Evolutionary conservation across 1,140 invertebrate species (phyloP).

Genomic region (Melipona quadrifasciata): DNA sequence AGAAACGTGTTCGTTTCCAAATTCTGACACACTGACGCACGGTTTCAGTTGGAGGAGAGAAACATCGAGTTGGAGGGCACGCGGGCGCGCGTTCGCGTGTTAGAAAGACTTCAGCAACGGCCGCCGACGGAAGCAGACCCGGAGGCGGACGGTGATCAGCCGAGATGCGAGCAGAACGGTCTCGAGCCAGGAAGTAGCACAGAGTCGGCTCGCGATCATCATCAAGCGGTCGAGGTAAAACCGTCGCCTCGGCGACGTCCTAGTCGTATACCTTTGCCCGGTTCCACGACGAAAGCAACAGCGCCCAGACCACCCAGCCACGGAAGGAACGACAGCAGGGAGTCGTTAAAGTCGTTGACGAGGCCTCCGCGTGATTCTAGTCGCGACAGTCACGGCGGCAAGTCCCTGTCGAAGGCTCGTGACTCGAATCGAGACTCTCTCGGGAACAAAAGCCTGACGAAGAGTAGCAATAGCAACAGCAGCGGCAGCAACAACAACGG

Average conservation of each 20-base stretch:
- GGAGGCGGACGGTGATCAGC: constrained; percentile 75
- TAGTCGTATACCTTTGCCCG: constrained; percentile 87
- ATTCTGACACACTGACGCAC: constrained; percentile 2
- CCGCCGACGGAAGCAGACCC: constrained; percentile 73
- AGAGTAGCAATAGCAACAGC: constrained; percentile 78
- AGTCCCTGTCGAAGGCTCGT: constrained; percentile 67
- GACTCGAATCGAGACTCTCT: constrained; percentile 84
- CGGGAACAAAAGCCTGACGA: constrained; percentile 81
- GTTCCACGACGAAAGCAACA: constrained; percentile 75
- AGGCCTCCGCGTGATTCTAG: constrained; percentile 71
- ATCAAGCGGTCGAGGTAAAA: constrained; percentile 71
- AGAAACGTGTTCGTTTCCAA: neutral
- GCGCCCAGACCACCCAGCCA: constrained; percentile 79
- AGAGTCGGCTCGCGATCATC: constrained; percentile 85
- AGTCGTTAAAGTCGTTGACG: constrained; percentile 82
- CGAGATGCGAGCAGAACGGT: constrained; percentile 82
- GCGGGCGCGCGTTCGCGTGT: constrained; percentile 86
- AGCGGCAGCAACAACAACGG: constrained; percentile 61
- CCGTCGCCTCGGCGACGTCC: constrained; percentile 83
- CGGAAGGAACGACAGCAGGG: constrained; percentile 82
- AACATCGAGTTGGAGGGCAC: constrained; percentile 92
- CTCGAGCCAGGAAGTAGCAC: constrained; percentile 84
- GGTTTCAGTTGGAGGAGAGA: constrained; percentile 88
- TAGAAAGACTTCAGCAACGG: constrained; percentile 83
- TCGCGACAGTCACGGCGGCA: constrained; percentile 70